Conservation (phyloP, 2,797 vertebrate genomes). For the Adelosebastes latens region DNA sequence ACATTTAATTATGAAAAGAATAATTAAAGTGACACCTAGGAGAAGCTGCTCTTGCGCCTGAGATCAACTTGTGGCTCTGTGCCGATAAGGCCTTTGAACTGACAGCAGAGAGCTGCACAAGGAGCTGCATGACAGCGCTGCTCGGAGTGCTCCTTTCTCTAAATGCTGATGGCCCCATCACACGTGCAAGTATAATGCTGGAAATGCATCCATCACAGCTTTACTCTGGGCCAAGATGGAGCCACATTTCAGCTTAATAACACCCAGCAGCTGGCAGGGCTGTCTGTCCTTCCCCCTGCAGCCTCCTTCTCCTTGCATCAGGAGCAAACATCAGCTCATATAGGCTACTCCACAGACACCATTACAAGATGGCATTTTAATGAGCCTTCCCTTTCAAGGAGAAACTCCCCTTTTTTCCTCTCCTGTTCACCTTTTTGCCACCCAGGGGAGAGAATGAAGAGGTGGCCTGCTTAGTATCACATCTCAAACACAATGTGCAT, state of each 20-base stretch:
- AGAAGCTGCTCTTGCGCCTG: slow-evolving; percentile 34
- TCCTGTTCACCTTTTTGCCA: slow-evolving; percentile 19
- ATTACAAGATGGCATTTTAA: slow-evolving; percentile 21
- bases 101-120: slow-evolving; percentile 27
- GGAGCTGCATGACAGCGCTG: slow-evolving; percentile 28
- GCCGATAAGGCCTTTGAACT: slow-evolving; percentile 58
- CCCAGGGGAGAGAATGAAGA: background rate
- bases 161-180: slow-evolving; percentile 35
- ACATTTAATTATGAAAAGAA: slow-evolving; percentile 67
- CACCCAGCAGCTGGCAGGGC: slow-evolving; percentile 44
- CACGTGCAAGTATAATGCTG: slow-evolving; percentile 51
- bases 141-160: slow-evolving; percentile 18
- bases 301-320: slow-evolving; percentile 41
- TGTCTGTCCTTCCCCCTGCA: slow-evolving; percentile 29
- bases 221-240: slow-evolving; percentile 22
- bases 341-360: slow-evolving; percentile 3
- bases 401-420: background rate
- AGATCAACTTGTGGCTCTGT: slow-evolving; percentile 57
- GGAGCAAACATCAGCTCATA: slow-evolving; percentile 4
- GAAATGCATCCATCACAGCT: slow-evolving; percentile 45
- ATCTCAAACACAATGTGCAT: slow-evolving; percentile 32
- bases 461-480: slow-evolving; percentile 5
- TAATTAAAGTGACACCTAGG: slow-evolving; percentile 46
- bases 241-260: slow-evolving; percentile 37
- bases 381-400: too few species aligned